Conservation (phyloP, 1,140 invertebrate genomes). For the Drosophila paulistorum region DNA sequence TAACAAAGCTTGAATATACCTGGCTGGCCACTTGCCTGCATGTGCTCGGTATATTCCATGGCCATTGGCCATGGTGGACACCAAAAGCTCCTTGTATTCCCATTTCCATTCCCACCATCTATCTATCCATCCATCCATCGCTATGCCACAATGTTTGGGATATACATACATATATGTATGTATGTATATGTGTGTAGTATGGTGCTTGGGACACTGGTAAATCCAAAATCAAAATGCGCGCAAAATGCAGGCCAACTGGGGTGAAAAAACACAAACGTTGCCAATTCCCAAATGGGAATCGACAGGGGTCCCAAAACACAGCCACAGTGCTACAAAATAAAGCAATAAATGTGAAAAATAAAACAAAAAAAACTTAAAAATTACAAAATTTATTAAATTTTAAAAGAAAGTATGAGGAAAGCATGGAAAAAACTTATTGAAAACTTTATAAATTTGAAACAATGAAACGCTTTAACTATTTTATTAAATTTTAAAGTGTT, state of each 20-base stretch:
- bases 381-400: background rate
- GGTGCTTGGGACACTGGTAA: conserved; percentile 26
- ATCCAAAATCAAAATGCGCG: conserved; percentile 72
- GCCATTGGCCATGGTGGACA: conserved; percentile 30
- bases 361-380: background rate
- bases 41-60: background rate
- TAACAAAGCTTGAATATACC: conserved; percentile 43
- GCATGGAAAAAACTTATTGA: background rate
- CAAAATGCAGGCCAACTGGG: conserved; percentile 79
- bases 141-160: conserved; percentile 41
- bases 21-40: conserved; percentile 30
- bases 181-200: background rate
- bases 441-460: no score
- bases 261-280: conserved; percentile 66
- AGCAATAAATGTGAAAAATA: background rate
- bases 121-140: conserved; percentile 29
- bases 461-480: no score
- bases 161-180: no score
- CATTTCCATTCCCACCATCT: conserved; percentile 1
- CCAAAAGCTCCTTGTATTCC: background rate
- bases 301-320: background rate
- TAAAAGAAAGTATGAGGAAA: background rate
- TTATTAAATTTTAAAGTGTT: no score
- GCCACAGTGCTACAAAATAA: conserved; percentile 40
- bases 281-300: conserved; percentile 57